Conservation (phyloP, 2,888 invertebrate species). For the Himalopsyche kuldschensis region DNA sequence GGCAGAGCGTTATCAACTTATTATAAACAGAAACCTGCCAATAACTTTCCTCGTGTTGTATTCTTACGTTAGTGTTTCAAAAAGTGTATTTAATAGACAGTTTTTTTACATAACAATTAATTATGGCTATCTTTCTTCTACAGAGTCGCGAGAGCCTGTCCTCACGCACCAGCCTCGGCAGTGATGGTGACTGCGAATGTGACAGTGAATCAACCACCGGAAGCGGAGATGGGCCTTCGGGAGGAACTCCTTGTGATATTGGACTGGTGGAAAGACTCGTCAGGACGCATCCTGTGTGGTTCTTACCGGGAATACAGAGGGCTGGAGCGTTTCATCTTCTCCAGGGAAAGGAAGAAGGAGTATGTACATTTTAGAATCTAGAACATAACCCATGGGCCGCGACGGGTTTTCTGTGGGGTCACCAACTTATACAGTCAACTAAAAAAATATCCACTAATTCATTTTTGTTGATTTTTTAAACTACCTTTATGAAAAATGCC, state of each 20-base stretch:
- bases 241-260: constrained; percentile 80
- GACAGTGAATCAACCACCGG: constrained; percentile 51
- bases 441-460: too few relatives aligned
- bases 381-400: too few relatives aligned
- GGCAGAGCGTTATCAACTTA: too few relatives aligned
- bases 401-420: too few relatives aligned
- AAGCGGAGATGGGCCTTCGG: constrained; percentile 63
- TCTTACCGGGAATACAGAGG: constrained; percentile 88
- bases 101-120: neutral
- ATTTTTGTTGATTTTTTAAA: too few relatives aligned
- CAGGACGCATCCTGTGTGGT: constrained; percentile 94
- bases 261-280: constrained; percentile 84
- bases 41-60: too few relatives aligned
- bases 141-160: constrained; percentile 70
- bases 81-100: too few relatives aligned
- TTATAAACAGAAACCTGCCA: too few relatives aligned
- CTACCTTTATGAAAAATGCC: too few relatives aligned
- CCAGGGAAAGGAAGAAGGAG: constrained; percentile 91
- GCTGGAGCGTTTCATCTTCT: constrained; percentile 92
- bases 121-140: neutral
- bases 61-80: too few relatives aligned
- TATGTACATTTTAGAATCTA: constrained; percentile 55
- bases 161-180: constrained; percentile 63
- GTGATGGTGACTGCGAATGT: constrained; percentile 59
- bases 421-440: too few relatives aligned